Conservation (phyloP, 2,797 vertebrate species). For the Avahi laniger region DNA sequence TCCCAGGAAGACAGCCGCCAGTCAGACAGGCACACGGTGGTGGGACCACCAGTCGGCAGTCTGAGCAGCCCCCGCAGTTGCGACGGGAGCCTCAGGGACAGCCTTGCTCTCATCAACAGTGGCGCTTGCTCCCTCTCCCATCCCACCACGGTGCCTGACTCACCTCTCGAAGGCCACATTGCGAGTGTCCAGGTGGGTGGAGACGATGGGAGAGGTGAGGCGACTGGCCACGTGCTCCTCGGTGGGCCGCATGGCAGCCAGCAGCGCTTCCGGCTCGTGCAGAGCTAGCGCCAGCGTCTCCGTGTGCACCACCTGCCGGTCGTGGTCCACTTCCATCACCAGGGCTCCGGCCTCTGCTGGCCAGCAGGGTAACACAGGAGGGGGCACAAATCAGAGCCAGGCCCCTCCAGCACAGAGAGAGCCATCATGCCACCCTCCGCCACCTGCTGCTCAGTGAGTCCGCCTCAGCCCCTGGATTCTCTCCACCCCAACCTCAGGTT, state of each 20-base stretch:
- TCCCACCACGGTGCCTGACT: background rate
- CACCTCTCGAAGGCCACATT: slow-evolving; percentile 97
- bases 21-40: rapidly evolving
- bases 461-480: background rate
- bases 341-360: slow-evolving; percentile 91
- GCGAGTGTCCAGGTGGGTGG: slow-evolving; percentile 96
- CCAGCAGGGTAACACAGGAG: background rate
- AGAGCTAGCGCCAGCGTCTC: slow-evolving; percentile 92
- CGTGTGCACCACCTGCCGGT: slow-evolving; percentile 96
- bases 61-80: background rate
- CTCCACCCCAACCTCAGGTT: background rate
- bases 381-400: background rate
- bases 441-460: background rate
- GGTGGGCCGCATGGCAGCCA: slow-evolving; percentile 95
- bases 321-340: slow-evolving; percentile 98
- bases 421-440: background rate
- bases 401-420: background rate
- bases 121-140: background rate
- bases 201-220: slow-evolving; percentile 94
- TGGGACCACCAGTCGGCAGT: rapidly evolving
- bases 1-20: background rate
- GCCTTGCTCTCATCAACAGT: background rate
- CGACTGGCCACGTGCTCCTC: slow-evolving; percentile 96
- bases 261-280: slow-evolving; percentile 91
- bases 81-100: background rate